Base-by-base conservation (phyloP, 2,797 vertebrate genomes). In the Fistularia tabacaria region DNA sequence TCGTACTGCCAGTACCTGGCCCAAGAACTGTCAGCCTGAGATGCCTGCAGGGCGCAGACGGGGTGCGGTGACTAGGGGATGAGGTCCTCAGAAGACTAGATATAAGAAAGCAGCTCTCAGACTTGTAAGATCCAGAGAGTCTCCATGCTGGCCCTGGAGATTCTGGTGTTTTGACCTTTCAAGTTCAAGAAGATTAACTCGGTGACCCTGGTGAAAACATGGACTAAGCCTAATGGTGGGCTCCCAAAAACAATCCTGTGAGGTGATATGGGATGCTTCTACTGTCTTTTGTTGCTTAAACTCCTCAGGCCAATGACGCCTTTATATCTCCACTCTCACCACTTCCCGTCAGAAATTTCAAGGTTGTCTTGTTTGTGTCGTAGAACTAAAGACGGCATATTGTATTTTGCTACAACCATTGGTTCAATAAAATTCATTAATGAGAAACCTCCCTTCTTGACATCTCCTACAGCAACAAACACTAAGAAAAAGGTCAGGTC, bases 21-120 rank as follows among this genome's bases (percentile, higher is more conserved):
- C 81, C 68, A 67, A 48, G 60, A 77, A 56, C 79, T 90, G 82
- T 90, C 85, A 80, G 57, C 14, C 69, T 76, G 72, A 87, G 80
- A 70, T 72, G 80, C 74, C 83, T 85, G 72, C 62, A 80, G 79
- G 87, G 76, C 60, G 62, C n/a, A 45, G 54, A 68, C 38, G 37
- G 66, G 72, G 62, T 40, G 56, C 39, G 60, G 71, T 48, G 58
- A 25, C 25, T 41, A 25, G 36, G 58, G 69, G 66, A 55, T 50
- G 57, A 57, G 74, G 47, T 59, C 58, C 37, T 53, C 46, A 13
- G 38, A 46, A 73, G 51, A 46, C 48, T 50, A 42, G 14, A 15
- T 36, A 43, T 10, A 58, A 53, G 54, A 49, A 59, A 51, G 51
- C 48, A 46, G 56, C 56, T 47, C 61, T 68, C 45, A 46, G 63